Evolutionary conservation across 2,113 vertebrate species (phyloP), one percentile per base, ranked within the genome.

Genomic region (Dolichallabes microphthalmus): DNA sequence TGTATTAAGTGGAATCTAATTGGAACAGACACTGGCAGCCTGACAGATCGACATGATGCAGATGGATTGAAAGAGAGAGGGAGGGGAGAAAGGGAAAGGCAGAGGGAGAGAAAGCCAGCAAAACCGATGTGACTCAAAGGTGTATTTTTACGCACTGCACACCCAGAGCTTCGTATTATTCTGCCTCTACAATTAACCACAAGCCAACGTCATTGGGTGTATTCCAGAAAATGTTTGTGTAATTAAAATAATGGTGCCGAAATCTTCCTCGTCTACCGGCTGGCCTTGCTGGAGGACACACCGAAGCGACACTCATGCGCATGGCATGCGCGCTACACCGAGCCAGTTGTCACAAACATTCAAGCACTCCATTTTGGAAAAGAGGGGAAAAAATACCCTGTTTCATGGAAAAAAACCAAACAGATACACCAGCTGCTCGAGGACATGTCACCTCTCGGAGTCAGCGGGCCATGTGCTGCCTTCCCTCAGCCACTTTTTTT

Each of bases 1-100:
- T 95, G 95, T 95, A 95, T 95, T 95, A 95, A 95, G 94, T 95
- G 94, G 94, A 95, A 95, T 95, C 94, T 95, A 95, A 95, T 95
- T 95, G 95, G 94, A 95, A 95, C 94, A 95, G 95, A 95, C 95
- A 95, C 95, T 95, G 94, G 94, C 94, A 94, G 94, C 93, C 95
- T 95, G 94, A 95, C 94, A 95, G 95, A 95, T 95, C 93, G 94
- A 95, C 95, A 95, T 94, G 94, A 95, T 95, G 94, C 95, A 95
- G 94, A 95, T 95, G 94, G 94, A 95, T 95, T 93, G 94, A 91
- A 93, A 91, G 91, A 91, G 92, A 88, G 88, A 58, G 85, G 73
- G 82, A 66, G 52, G 84, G 83, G 87, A 71, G 85, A 64, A 88
- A 27, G 86, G 61, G 86, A 17, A 88, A 88, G 86, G 79, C 86